Percentiles rank a stretch among this genome's conserved stretches.
phyloP scores from a whole-genome alignment of 2,113 vertebrate species.

The Athene noctua region DNA sequence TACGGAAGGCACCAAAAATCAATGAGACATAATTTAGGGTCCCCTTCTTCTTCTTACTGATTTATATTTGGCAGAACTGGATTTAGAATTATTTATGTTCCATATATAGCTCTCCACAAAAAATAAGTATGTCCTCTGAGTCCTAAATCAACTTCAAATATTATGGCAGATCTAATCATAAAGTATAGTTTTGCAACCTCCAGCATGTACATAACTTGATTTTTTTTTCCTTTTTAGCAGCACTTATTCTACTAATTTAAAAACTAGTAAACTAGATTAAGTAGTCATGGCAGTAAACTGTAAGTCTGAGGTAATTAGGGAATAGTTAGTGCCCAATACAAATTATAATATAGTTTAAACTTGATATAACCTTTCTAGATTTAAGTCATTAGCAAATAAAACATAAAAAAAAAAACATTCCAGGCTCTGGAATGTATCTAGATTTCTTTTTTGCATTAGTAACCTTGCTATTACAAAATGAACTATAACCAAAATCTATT shows the following conservation, averaged over 20 bases:
- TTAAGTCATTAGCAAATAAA: slow-evolving; percentile 32
- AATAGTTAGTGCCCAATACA: slow-evolving; percentile 3
- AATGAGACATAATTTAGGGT: neutral
- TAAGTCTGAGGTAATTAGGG: slow-evolving; percentile 38
- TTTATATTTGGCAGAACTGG: neutral
- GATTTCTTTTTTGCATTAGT: neutral
- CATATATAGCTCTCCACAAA: neutral
- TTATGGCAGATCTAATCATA: neutral
- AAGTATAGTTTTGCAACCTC: neutral
- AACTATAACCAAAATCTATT: neutral
- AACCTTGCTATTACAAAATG: neutral
- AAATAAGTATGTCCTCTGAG: neutral
- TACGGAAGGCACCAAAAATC: neutral
- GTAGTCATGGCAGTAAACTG: slow-evolving; percentile 1
- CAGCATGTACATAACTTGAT: neutral
- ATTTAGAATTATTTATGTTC: slow-evolving; percentile 18
- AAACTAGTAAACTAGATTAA: slow-evolving; percentile 41
- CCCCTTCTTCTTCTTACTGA: neutral
- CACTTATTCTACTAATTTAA: slow-evolving; percentile 45
- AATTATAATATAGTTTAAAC: slow-evolving; percentile 33
- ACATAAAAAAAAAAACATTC: slow-evolving; percentile 5
- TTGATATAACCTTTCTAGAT: slow-evolving; percentile 48
- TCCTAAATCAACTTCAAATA: slow-evolving; percentile 8
- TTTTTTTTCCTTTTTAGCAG: neutral
- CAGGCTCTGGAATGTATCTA: neutral